Conservation (phyloP, 1,140 invertebrate genomes). For the Homarus americanus region DNA sequence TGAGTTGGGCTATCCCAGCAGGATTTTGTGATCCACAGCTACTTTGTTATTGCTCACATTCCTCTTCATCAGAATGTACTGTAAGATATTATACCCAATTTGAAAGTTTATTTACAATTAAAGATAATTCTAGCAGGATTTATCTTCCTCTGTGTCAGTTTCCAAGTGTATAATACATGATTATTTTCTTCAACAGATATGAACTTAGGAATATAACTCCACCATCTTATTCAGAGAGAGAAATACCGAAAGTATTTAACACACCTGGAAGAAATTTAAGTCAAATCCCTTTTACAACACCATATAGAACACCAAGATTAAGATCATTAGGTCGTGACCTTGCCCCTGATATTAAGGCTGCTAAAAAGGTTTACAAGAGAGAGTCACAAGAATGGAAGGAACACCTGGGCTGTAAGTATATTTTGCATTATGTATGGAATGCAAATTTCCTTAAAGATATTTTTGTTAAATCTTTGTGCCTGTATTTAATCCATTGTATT, state of each 20-base stretch:
- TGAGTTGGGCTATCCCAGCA: no score
- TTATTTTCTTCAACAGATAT: background rate
- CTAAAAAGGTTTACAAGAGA: background rate
- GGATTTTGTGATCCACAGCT: no score
- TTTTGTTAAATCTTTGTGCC: no score
- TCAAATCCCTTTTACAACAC: background rate
- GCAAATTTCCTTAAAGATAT: background rate
- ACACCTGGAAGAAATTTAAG: background rate
- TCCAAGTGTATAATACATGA: no score
- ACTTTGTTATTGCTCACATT: no score
- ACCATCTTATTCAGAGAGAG: background rate
- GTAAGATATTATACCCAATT: no score
- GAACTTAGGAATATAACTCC: background rate
- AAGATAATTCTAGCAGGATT: no score
- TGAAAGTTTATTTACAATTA: no score
- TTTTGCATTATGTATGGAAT: background rate
- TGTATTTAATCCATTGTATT: no score
- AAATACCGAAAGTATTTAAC: background rate
- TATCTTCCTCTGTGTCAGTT: no score
- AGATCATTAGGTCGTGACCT: background rate
- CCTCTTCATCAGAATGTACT: no score
- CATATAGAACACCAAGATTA: background rate
- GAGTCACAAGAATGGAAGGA: background rate
- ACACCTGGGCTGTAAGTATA: background rate
- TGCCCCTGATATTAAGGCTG: conserved; percentile 2